phyloP scores from a whole-genome alignment of 2,113 vertebrate genomes.

The Epinephelus fuscoguttatus region DNA sequence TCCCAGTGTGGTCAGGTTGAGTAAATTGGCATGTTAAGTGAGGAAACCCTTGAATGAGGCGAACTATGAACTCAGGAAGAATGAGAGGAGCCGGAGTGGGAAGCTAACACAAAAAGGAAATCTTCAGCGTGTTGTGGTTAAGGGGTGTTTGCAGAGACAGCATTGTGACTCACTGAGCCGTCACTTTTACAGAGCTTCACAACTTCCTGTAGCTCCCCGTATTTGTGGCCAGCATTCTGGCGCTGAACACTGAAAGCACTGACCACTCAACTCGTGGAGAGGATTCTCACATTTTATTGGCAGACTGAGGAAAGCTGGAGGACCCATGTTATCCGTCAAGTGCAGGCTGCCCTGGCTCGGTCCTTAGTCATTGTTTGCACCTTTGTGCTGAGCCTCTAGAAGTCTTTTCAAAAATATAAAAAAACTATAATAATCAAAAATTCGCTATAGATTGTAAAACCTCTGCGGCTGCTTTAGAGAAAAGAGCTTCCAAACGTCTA shows the following conservation, averaged over 20 bases:
- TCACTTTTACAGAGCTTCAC: conserved; percentile 79
- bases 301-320: conserved; percentile 51
- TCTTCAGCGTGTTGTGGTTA: conserved; percentile 72
- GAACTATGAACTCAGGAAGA: conserved; percentile 72
- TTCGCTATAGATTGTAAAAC: conserved; percentile 69
- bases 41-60: conserved; percentile 63
- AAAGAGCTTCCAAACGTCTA: conserved; percentile 42
- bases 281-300: conserved; percentile 75
- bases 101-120: conserved; percentile 59
- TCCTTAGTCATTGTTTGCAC: conserved; percentile 66
- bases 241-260: conserved; percentile 66
- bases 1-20: conserved; percentile 52
- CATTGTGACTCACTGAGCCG: conserved; percentile 79
- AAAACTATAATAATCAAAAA: conserved; percentile 57
- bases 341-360: conserved; percentile 38
- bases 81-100: conserved; percentile 55
- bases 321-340: conserved; percentile 65
- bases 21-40: conserved; percentile 49
- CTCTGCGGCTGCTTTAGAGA: conserved; percentile 35
- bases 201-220: conserved; percentile 76
- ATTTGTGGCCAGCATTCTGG: conserved; percentile 70
- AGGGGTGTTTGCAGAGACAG: conserved; percentile 75
- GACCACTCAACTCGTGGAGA: conserved; percentile 55
- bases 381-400: conserved; percentile 41
- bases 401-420: conserved; percentile 31